A percentile compares a stretch with the other conserved stretches of the same genome.
Conservation (phyloP, 2,888 invertebrate species). For the Phyllotreta striolata region DNA sequence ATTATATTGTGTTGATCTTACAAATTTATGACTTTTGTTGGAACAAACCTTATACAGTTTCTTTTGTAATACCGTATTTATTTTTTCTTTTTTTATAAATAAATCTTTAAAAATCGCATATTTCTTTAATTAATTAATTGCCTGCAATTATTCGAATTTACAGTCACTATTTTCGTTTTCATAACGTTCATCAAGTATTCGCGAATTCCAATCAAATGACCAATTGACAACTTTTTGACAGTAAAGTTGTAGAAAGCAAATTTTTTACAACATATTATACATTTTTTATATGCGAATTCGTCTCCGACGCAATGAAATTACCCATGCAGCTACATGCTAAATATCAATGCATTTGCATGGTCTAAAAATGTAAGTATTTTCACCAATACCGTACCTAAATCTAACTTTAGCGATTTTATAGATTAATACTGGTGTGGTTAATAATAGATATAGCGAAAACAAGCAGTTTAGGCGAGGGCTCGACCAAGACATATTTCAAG, state of each 20-base stretch:
- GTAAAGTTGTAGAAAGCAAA: constrained; percentile 25
- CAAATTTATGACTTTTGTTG: too few species aligned
- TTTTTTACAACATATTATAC: constrained; percentile 25
- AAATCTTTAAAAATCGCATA: constrained; percentile 11
- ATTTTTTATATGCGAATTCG: constrained; percentile 30
- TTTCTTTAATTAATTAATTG: not conserved
- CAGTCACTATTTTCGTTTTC: not conserved
- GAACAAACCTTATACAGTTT: too few species aligned
- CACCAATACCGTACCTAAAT: not conserved
- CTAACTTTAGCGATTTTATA: constrained; percentile 14
- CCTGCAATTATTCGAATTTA: too few species aligned
- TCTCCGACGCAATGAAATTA: constrained; percentile 38
- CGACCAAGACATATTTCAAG: constrained; percentile 36
- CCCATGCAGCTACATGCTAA: constrained; percentile 37
- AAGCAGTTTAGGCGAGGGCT: constrained; percentile 29
- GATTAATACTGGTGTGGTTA: constrained; percentile 37
- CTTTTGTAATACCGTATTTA: constrained; percentile 8
- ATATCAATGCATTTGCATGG: constrained; percentile 47
- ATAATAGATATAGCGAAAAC: constrained; percentile 32
- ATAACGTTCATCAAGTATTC: constrained; percentile 26
- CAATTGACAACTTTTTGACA: constrained; percentile 36
- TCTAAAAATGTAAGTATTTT: constrained; percentile 46
- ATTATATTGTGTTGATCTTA: too few species aligned
- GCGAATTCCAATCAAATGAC: not conserved
- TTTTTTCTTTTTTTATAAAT: constrained; percentile 22